Base-by-base conservation (phyloP, 2,797 vertebrate species). In the Crocidura indochinensis region DNA sequence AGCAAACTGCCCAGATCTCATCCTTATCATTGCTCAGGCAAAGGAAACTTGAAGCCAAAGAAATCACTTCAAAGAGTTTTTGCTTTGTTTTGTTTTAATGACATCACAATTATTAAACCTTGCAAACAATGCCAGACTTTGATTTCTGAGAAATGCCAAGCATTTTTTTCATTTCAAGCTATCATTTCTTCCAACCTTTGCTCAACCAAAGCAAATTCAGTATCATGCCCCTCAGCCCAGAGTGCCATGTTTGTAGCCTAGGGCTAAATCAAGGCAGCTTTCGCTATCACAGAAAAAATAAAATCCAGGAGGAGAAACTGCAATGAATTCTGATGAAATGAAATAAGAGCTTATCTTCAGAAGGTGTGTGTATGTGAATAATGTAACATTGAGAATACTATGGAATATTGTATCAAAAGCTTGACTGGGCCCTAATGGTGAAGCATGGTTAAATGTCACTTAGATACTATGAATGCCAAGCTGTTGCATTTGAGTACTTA, bases 141-240 rank as follows among this genome's bases (percentile, higher is more conserved):
- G 79, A 65, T 87, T 96, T 88, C 83, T 85, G 85, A 91, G 49
- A 93, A 91, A 92, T 78, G 64, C 65, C 29, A n/a, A 84, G 69
- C 77, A 87, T 92, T 38, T 38, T 38, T 38, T 38, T 38, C 38
- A 38, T 38, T 38, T 38, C 38, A 76, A 68, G 2, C 72, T 67
- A 82, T 78, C 0, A 0, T 89, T 77, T 93, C 71, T 73, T 80
- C 64, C 86, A 64, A 86, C 46, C 74, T 29, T 51, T 69, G 10
- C 11, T 87, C 62, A 44, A 62, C 22, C 24, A 56, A 72, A 75
- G 27, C 77, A 65, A 65, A 76, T 27, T 47, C 38, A 22, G 73
- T 69, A 74, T 78, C 73, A 80, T 74, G 69, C 17, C 53, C 60
- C 20, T 72, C 26, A 0, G 3, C 24, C 49, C 84, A 76, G 29